phyloP scores from a whole-genome alignment of 2,888 invertebrate genomes.

The Copidosoma aretas region DNA sequence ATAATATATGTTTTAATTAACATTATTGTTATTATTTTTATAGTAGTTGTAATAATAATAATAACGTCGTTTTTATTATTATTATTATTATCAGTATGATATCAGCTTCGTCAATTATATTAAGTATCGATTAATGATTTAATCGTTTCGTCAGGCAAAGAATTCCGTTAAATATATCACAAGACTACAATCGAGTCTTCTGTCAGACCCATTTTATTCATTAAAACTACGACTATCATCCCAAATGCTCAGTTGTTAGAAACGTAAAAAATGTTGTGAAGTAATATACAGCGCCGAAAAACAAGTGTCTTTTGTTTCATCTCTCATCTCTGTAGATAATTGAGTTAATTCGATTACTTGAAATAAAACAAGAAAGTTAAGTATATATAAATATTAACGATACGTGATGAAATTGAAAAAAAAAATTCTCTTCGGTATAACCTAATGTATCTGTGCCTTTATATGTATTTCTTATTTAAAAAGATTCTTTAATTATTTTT shows the following conservation, averaged over 20 bases:
- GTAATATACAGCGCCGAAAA: constrained; percentile 39
- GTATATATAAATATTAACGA: neutral
- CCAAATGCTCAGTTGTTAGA: constrained; percentile 22
- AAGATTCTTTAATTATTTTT: too few species aligned
- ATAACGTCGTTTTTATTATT: constrained; percentile 15
- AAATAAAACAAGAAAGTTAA: constrained; percentile 23
- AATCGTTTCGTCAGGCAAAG: constrained; percentile 32
- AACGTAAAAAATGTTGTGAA: constrained; percentile 24
- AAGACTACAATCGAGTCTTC: constrained; percentile 34
- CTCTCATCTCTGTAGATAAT: constrained; percentile 32
- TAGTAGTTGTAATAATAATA: neutral
- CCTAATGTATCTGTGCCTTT: too few species aligned
- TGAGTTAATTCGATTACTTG: constrained; percentile 11
- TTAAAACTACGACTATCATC: constrained; percentile 18
- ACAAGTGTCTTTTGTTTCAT: constrained; percentile 24
- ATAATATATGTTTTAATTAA: constrained; percentile 33
- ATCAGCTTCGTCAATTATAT: constrained; percentile 7
- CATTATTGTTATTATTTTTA: constrained; percentile 25
- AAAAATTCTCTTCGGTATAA: too few species aligned
- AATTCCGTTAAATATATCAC: constrained; percentile 32
- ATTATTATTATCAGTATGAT: constrained; percentile 15
- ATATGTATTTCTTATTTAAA: too few species aligned
- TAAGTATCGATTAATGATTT: constrained; percentile 35
- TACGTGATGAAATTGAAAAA: too few species aligned
- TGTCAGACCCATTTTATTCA: constrained; percentile 22